Conservation (phyloP, 2,113 vertebrate species). For the Coptodon rendalli region DNA sequence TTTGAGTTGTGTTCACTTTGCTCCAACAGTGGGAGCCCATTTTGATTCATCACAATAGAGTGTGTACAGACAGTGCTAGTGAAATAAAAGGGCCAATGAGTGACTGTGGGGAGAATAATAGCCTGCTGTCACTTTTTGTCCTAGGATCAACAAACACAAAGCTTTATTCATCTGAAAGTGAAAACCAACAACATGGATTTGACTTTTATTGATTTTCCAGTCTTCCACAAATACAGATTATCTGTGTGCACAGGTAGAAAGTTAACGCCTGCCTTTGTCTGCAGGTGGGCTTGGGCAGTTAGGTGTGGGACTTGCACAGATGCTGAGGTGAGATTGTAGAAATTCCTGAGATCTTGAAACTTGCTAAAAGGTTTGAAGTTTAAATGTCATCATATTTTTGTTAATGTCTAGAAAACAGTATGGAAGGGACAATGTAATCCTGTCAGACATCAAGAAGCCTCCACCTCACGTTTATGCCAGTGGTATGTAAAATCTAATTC, state of each 20-base stretch:
- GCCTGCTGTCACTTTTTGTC: conserved; percentile 49
- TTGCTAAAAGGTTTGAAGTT: background rate
- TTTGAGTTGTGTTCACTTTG: conserved; percentile 43
- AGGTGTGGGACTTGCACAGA: conserved; percentile 69
- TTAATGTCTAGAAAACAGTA: conserved; percentile 61
- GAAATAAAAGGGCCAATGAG: conserved; percentile 33
- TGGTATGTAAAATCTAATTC: conserved; percentile 41
- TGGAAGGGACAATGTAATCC: conserved; percentile 72
- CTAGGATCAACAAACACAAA: conserved; percentile 46
- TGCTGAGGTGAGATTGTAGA: conserved; percentile 60
- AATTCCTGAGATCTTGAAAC: background rate
- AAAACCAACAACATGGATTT: conserved; percentile 1
- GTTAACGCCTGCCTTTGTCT: background rate
- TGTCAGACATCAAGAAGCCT: conserved; percentile 76
- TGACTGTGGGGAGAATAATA: conserved; percentile 41
- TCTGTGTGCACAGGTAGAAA: background rate
- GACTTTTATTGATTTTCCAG: background rate
- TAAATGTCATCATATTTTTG: background rate
- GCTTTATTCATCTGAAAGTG: background rate
- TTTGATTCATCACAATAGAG: conserved; percentile 56
- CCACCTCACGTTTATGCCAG: conserved; percentile 56
- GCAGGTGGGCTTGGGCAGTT: conserved; percentile 75
- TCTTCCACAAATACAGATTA: background rate
- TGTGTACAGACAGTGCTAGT: conserved; percentile 38
- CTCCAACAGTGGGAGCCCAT: conserved; percentile 14